Percentiles rank a stretch among this genome's conserved stretches.
phyloP scores from a whole-genome alignment of 2,888 invertebrate species.

The Pterobdella sp. region DNA sequence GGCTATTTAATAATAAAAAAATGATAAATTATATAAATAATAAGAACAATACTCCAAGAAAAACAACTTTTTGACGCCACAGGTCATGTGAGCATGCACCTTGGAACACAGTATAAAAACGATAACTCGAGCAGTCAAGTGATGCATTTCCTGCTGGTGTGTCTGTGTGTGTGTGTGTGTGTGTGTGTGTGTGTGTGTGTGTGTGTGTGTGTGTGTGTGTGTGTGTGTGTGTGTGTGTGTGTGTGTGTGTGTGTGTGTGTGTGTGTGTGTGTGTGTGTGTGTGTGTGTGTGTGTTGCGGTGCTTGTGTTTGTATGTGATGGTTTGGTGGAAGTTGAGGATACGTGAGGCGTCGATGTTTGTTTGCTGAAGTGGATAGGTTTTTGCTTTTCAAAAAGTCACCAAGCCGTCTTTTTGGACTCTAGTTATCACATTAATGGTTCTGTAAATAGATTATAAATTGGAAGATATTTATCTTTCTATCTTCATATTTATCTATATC shows the following conservation, averaged over 20 bases:
- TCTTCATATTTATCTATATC: too few species aligned
- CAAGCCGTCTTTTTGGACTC: not conserved
- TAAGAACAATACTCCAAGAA: slow-evolving; percentile 6
- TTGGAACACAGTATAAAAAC: not conserved
- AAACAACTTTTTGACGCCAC: too few species aligned
- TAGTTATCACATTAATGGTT: not conserved
- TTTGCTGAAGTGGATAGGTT: not conserved
- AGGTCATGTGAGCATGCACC: not conserved
- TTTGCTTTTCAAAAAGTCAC: not conserved
- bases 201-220: slow-evolving; percentile 5
- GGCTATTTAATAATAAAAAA: slow-evolving; percentile 14
- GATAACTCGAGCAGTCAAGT: not conserved
- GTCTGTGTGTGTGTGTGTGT: slow-evolving; percentile 28
- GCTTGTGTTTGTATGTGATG: not conserved
- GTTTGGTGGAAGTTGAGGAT: too few species aligned
- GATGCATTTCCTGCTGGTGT: not conserved
- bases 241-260: slow-evolving; percentile 12
- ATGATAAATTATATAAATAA: slow-evolving; percentile 21
- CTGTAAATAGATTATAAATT: not conserved
- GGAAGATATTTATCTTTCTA: not conserved
- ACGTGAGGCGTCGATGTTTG: too few species aligned
- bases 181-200: slow-evolving; percentile 9
- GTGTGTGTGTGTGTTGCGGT: not conserved
- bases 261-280: slow-evolving; percentile 10
- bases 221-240: slow-evolving; percentile 10